Evolutionary conservation across 37 sponge, comb jelly and placozoan genomes (phyloP).

Genomic region (Mnemiopsis leidyi): DNA sequence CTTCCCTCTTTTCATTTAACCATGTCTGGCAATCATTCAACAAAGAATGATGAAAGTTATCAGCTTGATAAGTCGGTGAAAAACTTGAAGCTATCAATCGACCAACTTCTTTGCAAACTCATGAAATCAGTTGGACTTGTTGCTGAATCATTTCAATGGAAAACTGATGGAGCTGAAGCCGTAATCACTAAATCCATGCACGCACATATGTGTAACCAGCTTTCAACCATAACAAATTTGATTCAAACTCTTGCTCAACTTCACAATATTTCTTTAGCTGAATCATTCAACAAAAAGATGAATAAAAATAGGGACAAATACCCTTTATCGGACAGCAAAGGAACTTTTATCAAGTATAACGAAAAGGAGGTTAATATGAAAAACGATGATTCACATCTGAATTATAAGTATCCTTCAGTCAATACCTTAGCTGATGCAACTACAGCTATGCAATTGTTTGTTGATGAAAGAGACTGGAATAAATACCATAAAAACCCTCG

Average conservation of each 20-base stretch:
- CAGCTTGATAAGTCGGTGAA: neutral
- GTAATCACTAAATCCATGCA: neutral
- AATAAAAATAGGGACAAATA: neutral
- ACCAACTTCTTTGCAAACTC: neutral
- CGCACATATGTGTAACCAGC: neutral
- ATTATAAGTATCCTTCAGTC: neutral
- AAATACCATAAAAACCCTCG: neutral
- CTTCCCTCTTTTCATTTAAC: neutral
- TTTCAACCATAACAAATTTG: neutral
- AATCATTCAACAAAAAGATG: neutral
- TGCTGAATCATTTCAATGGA: neutral
- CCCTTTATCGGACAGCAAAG: neutral
- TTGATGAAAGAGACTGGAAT: neutral
- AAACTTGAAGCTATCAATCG: neutral
- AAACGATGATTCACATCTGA: neutral
- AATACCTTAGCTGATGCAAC: neutral
- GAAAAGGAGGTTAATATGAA: neutral
- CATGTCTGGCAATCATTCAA: neutral
- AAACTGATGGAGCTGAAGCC: neutral
- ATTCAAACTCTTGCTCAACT: neutral
- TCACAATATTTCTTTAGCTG: neutral
- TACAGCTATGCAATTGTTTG: neutral
- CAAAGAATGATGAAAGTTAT: neutral
- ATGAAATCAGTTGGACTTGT: neutral
- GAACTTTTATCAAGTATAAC: neutral